Base-by-base conservation (phyloP, 2,113 vertebrate species). In the Blennius ocellaris region DNA sequence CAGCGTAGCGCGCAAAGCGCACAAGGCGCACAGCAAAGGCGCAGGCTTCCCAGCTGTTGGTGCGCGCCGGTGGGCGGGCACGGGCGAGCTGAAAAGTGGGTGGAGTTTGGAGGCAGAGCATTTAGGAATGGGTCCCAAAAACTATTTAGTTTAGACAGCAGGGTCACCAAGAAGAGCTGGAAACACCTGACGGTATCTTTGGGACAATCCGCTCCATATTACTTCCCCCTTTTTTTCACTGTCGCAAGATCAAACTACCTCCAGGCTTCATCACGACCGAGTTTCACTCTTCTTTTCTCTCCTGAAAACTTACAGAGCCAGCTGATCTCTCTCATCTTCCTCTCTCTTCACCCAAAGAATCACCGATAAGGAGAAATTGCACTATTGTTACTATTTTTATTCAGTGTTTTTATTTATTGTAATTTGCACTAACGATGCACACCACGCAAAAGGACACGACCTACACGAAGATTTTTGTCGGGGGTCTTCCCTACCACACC, bases 391-490 rank as follows among this genome's bases (percentile, higher is more conserved):
- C 4, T 2, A 30, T 30, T 30, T 30, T 30, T 30, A 2, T 30
- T 30, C 2, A 30, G 44, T 55, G 76, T 83, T 83, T 40, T 40
- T 85, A 80, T 82, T 78, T 71, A 80, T 90, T 88, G 58, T 82
- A 55, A 81, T 90, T 92, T 93, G 90, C 91, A 93, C 92, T 92
- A 87, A 91, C 96, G 93, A 98, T 98, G 97, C 97, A 98, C 96
- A 97, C 95, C 89, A 98, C 96, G 78, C 97, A 99, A 94, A 98
- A 97, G 94, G 97, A 99, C 92, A 99, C 97, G 82, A 98, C 97
- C 65, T 98, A 97, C 89, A 98, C 97, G 81, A 98, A 98, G 94
- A 98, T 99, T 89, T 98, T 99, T 92, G 97, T 99, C 85, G 97
- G 97, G 84, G 97, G 97, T 66, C 93, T 99, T 64, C 97, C 97